A percentile compares a stretch with the other conserved stretches of the same genome.
These are phyloP conservation scores for Brachyistius frenatus DNA, from an alignment of 2,113 vertebrate species.

Conservation along the genomic window DNA sequence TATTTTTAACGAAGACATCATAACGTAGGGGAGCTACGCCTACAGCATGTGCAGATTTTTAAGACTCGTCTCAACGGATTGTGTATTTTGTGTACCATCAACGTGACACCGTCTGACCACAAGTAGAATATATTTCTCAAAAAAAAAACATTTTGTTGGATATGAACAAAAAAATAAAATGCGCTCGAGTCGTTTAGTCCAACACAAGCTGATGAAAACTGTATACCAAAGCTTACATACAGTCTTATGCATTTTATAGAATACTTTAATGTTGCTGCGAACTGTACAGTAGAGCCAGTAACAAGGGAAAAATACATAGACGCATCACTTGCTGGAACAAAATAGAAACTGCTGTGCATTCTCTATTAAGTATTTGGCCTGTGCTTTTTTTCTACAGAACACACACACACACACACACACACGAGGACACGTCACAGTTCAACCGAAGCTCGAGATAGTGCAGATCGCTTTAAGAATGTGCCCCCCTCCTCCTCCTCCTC, in stretches of 20 bases:
- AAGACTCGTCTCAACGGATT: conserved; percentile 59
- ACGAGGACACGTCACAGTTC: conserved; percentile 60
- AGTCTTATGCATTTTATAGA: conserved; percentile 89
- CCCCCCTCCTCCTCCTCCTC: conserved; percentile 38
- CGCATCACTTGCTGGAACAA: conserved; percentile 85
- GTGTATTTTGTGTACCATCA: conserved; percentile 54
- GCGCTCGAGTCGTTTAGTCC: conserved; percentile 43
- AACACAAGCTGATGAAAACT: conserved; percentile 69
- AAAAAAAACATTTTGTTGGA: conserved; percentile 47
- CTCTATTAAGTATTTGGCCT: conserved; percentile 80
- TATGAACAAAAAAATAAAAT: conserved; percentile 60
- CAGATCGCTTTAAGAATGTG: conserved; percentile 80
- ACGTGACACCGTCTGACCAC: conserved; percentile 38
- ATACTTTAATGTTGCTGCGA: conserved; percentile 75
- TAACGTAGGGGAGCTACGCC: conserved; percentile 34
- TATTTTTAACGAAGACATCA: conserved; percentile 60
- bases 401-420: conserved; percentile 12
- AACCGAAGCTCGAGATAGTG: conserved; percentile 80
- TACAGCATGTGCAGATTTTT: conserved; percentile 67
- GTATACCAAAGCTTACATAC: conserved; percentile 90
- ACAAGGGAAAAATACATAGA: conserved; percentile 41
- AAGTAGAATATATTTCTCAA: conserved; percentile 30
- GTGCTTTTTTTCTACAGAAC: conserved; percentile 61
- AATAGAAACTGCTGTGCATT: conserved; percentile 84
- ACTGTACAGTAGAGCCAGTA: conserved; percentile 49